Conservation (phyloP, 92 coral and sea anemone genomes). For the Actinernus sp. region DNA sequence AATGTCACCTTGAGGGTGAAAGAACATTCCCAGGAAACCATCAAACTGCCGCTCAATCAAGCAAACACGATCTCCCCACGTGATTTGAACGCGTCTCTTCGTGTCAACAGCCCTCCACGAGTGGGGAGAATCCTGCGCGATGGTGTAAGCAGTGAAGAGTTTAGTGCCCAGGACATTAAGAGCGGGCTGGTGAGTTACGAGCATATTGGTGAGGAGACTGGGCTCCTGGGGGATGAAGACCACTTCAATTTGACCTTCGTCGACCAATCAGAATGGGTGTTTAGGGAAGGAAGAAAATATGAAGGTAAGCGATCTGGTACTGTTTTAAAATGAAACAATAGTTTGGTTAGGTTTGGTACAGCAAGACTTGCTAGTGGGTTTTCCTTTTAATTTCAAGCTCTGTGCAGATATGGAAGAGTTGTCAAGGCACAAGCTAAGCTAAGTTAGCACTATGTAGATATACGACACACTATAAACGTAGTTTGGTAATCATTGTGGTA, state of each 20-base stretch:
- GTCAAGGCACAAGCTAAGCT: too few relatives aligned
- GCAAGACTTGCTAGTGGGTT: too few relatives aligned
- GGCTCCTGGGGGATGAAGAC: slow-evolving; percentile 85
- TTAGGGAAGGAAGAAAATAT: slow-evolving; percentile 64
- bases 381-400: too few relatives aligned
- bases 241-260: slow-evolving; percentile 83
- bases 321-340: too few relatives aligned
- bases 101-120: slow-evolving; percentile 86
- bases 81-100: slow-evolving; percentile 65
- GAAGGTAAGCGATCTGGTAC: slow-evolving; percentile 67
- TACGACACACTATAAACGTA: too few relatives aligned
- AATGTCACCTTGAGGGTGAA: slow-evolving; percentile 82
- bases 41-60: slow-evolving; percentile 51
- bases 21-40: slow-evolving; percentile 79
- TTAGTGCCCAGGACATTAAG: slow-evolving; percentile 83
- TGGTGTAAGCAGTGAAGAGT: slow-evolving; percentile 58
- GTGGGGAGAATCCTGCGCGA: slow-evolving; percentile 85
- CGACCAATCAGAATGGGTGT: slow-evolving; percentile 65
- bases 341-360: too few relatives aligned
- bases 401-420: too few relatives aligned
- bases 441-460: too few relatives aligned
- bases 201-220: slow-evolving; percentile 95
- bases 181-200: slow-evolving; percentile 80
- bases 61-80: slow-evolving; percentile 45
- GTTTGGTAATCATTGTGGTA: too few relatives aligned